Evolutionary conservation across 1,140 invertebrate species (phyloP), one percentile per base, ranked within the genome.

Genomic region (Pseudomyrmex concolor): DNA sequence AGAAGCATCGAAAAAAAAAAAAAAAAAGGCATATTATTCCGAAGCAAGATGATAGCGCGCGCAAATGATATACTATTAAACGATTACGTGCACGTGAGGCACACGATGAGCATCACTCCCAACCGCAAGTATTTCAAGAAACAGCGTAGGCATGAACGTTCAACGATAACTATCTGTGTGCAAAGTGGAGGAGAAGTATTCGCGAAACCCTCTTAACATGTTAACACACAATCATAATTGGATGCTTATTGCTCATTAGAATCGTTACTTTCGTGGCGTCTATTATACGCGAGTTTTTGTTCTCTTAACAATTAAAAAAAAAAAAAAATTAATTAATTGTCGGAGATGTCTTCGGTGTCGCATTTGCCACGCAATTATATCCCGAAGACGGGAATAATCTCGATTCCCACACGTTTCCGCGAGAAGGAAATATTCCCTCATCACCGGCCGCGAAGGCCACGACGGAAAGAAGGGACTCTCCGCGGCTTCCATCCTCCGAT

Each of bases 401-500:
- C 15, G 15, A 73, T 60, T 51, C 2, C 10, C 13, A 57, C 8
- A 43, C 12, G 12, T 87, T 87, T 87, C 85, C 51, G 57, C 70
- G 81, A 86, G 64, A 55, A 62, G 64, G 60, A 84, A 66, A 67
- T 64, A 87, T 78, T 55, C 48, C n/a, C n/a, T 22, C 17, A 19
- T 15, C 15, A 22, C 22, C 67, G 22, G 50, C 0, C 50, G 54
- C 50, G 48, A 70, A 64, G 48, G 19, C 22, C 43, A 50, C 17
- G 17, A 25, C 3, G 25, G 34, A 45, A 54, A 15, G 64, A 83
- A 54, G 51, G 5, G 4, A 55, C 12, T 71, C 13, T 22, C 50
- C 60, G 81, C 71, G 81, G 81, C 59, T 66, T 78, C 19, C 62
- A 80, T 82, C 60, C 45, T 60, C 76, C 66, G 83, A 88, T 67